These are phyloP conservation scores for Fragum sueziense DNA, from an alignment of 2,888 invertebrate genomes.

Conservation along the genomic window DNA sequence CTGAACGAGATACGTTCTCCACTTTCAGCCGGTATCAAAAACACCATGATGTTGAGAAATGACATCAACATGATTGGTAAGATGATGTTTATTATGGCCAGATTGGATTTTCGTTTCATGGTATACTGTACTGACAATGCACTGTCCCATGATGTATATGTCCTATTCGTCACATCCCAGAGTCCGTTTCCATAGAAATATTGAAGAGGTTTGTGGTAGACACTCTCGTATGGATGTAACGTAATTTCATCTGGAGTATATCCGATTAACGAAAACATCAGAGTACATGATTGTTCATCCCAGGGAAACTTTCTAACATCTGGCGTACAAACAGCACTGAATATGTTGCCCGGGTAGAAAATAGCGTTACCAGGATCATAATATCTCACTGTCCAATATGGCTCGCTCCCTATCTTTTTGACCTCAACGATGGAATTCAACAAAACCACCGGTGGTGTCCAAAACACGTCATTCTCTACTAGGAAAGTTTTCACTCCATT, in stretches of 20 bases:
- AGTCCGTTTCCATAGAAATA: slow-evolving; percentile 6
- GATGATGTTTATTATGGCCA: slow-evolving; percentile 44
- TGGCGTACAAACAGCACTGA: background rate
- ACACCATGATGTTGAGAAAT: slow-evolving; percentile 58
- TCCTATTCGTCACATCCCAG: background rate
- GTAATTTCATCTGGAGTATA: background rate
- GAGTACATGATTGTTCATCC: background rate
- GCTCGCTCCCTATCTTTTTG: background rate
- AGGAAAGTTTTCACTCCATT: background rate
- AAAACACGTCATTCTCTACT: slow-evolving; percentile 6
- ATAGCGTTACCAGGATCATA: background rate
- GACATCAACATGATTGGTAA: slow-evolving; percentile 60
- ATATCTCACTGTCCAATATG: slow-evolving; percentile 1
- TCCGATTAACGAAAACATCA: background rate
- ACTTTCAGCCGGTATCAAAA: slow-evolving; percentile 54
- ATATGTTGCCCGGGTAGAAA: slow-evolving; percentile 2
- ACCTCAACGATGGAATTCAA: background rate
- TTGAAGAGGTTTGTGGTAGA: background rate
- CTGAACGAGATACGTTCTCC: slow-evolving; percentile 60
- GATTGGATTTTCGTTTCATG: background rate
- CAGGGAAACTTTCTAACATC: slow-evolving; percentile 1
- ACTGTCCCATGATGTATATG: background rate
- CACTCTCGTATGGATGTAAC: background rate
- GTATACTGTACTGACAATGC: background rate
- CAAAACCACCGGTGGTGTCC: background rate